Base-by-base conservation (phyloP, 2,888 invertebrate genomes). In the Brachylomia viminalis region DNA sequence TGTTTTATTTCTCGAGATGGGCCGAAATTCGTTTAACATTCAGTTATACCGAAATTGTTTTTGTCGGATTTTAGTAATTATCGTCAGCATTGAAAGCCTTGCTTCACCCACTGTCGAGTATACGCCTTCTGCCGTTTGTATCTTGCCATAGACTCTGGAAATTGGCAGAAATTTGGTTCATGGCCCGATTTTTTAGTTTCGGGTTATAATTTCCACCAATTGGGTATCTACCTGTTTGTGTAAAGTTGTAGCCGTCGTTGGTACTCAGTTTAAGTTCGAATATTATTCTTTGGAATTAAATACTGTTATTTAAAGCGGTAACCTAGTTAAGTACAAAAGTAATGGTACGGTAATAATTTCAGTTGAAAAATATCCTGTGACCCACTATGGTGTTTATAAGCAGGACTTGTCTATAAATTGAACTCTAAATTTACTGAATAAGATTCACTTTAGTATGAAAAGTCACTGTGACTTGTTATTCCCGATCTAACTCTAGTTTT, bases 351-450 rank as follows among this genome's bases (percentile, higher is more conserved):
- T 68, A 69, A 77, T 86, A 84, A 71, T 79, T 80, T 75, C 80
- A 75, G 42, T 58, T 64, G 75, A 72, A 86, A 84, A 86, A 86
- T 84, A 80, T 86, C 86, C 80, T 86, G 75, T 78, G 84, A 86
- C 80, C 86, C 47, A 83, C 54, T 80, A 61, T 72, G 59, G 45
- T 77, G 74, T 80, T 82, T 75, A 54, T 67, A 58, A 69, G 52
- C 23, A 65, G 45, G 49, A 56, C 10, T 15, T 10, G 11, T 2
- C 2, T 10, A 13, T 0, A 68, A 84, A 75, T 42, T 73, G 20
- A 52, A 80, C 80, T 62, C 30, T 76, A 71, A 65, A 0, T 0
- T 1, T 38, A 33, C 3, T 0, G 1, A 1, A 33, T 73, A 75
- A 74, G 73, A 68, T 54, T 72, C n/a, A 83, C 2, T 38, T 71